Conservation (phyloP, 2,888 invertebrate species). For the Cheiracanthium punctorium region DNA sequence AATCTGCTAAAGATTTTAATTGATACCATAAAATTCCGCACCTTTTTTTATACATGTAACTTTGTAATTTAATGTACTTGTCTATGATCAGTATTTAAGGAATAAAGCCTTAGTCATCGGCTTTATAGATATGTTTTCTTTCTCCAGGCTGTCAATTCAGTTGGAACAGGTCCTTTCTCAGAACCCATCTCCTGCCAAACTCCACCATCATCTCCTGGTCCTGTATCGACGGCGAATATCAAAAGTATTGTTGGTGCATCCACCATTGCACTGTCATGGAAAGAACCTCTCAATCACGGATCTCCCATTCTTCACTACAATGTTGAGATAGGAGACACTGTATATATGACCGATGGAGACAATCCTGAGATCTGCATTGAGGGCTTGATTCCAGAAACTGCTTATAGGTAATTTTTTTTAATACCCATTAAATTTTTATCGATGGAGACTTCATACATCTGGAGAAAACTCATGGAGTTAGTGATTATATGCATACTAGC, state of each 20-base stretch:
- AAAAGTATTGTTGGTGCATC: slow-evolving; percentile 78
- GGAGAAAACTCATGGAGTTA: no score
- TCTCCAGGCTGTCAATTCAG: slow-evolving; percentile 84
- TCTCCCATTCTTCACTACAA: slow-evolving; percentile 85
- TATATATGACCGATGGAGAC: slow-evolving; percentile 78
- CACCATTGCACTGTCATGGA: slow-evolving; percentile 85
- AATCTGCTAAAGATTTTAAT: no score
- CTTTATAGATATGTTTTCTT: not conserved
- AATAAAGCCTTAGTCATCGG: no score
- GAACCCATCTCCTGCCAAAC: slow-evolving; percentile 82
- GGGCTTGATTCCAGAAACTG: slow-evolving; percentile 85
- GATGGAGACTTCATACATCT: no score
- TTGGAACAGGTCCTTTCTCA: slow-evolving; percentile 87
- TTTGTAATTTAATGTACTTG: no score
- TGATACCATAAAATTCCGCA: no score
- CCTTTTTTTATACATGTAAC: no score
- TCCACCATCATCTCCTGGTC: slow-evolving; percentile 87
- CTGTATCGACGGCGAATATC: slow-evolving; percentile 79
- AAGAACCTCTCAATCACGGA: slow-evolving; percentile 85
- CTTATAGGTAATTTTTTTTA: slow-evolving; percentile 82
- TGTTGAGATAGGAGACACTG: slow-evolving; percentile 71
- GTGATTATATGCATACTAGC: no score
- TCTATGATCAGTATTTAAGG: no score
- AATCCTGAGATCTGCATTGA: slow-evolving; percentile 82
- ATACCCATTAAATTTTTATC: no score